Base-by-base conservation (phyloP, 2,888 invertebrate genomes). In the Pachycephus smyrnensis region DNA sequence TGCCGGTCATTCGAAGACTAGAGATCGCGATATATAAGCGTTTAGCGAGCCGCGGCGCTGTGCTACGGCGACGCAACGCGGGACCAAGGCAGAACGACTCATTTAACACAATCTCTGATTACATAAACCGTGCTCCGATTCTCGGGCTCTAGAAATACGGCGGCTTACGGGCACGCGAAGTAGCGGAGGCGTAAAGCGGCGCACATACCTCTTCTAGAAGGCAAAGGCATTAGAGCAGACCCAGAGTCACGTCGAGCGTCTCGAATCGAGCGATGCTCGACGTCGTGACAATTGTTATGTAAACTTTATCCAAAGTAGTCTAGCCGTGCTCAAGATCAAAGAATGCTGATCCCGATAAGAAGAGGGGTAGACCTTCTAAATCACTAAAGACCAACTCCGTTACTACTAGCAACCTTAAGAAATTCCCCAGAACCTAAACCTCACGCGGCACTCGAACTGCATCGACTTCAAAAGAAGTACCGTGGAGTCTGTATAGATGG, bases 111-210 rank as follows among this genome's bases (percentile, higher is more conserved):
- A 89, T 89, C 88, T 88, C 84, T 83, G 84, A 86, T 89, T 90
- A 89, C 86, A 88, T 89, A 88, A 90, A 88, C 82, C 81, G 82
- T 85, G 87, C 85, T 87, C 87, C 80, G 87, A 88, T 89, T 90
- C 87, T 84, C 84, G 83, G 55, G 78, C 80, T 81, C 80, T 82
- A 82, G 79, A 83, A 73, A 55, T 76, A 73, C 55, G 73, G 55
- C 76, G 71, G 71, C 76, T 36, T 33, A 71, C 75, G 55, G 75
- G 33, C 74, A 30, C 36, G n/a, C 74, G 74, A 74, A 32, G 36
- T 32, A 30, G 30, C 71, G 71, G 32, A 55, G 55, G 55, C 55
- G 55, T 55, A 55, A 55, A 9, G 23, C 55, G 23, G 15, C 23
- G 23, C 55, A 55, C 23, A 15, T 55, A 55, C 23, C 55, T 55